Evolutionary conservation across 2,797 vertebrate species (phyloP), one percentile per base, ranked within the genome.

Genomic region (Propithecus perrieri): DNA sequence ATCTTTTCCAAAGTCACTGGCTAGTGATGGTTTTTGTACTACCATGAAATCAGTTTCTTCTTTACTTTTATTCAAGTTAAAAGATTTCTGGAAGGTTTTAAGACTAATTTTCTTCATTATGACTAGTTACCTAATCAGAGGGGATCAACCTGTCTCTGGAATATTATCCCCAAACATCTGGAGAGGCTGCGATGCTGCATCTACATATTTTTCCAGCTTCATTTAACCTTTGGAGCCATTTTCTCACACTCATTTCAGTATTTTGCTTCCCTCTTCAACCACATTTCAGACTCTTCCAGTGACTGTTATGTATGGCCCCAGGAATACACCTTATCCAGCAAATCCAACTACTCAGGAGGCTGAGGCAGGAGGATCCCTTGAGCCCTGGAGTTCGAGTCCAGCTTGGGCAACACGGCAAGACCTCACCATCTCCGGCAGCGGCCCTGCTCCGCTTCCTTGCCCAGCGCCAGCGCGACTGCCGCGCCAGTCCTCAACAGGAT

Each of bases 21-120:
- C 98, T 96, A 99, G 98, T 0, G 99, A 98, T 53, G 99, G 99
- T 96, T 99, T 99, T 96, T 99, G 99, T 85, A 99, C 99, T 97
- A 99, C 99, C 98, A 99, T 99, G 98, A 99, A 99, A 98, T 99
- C 99, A 26, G 99, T 99, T 97, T 99, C 99, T 94, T 99, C 99
- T 98, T 99, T 99, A 98, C 99, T 99, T 99, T 99, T 99, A 96
- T 98, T 99, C 98, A 99, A 99, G 98, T 99, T 99, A 98, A 99
- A 99, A 98, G 99, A 99, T 97, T 99, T 99, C 97, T 99, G 99
- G 98, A 99, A 99, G 98, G 99, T 99, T 98, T 99, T 99, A 98
- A 99, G 99, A 99, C 99, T 99, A 96, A 99, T 99, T 98, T 99
- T 99, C 99, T 99, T 99, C 99, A 99, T 99, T 99, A 98, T 99